phyloP scores from a whole-genome alignment of 1,140 invertebrate species.

The Plodia interpunctella region DNA sequence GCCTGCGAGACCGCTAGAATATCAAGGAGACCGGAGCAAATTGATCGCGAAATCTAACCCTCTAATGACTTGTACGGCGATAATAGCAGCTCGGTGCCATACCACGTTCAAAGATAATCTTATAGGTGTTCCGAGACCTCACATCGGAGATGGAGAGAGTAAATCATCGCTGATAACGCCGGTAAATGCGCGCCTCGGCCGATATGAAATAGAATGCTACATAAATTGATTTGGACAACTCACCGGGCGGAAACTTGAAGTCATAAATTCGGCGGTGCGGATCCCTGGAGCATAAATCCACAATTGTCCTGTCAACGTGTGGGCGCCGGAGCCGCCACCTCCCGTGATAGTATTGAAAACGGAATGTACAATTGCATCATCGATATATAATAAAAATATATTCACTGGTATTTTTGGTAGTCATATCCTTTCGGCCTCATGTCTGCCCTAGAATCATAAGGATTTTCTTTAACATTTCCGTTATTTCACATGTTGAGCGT shows the following conservation, averaged over 20 bases:
- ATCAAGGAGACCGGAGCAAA: constrained; percentile 41
- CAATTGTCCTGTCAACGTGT: constrained; percentile 54
- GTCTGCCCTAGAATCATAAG: no score
- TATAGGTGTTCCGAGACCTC: neutral
- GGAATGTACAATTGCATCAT: constrained; percentile 11
- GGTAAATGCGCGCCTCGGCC: constrained; percentile 8
- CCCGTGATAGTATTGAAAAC: constrained; percentile 16
- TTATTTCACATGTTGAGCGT: neutral
- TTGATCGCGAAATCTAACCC: constrained; percentile 36
- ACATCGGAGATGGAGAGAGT: neutral
- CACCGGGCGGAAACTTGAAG: constrained; percentile 22
- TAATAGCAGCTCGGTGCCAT: constrained; percentile 22
- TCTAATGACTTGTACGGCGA: constrained; percentile 27
- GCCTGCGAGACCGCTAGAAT: constrained; percentile 23
- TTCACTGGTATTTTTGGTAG: no score
- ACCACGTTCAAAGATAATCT: constrained; percentile 8
- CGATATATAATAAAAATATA: neutral
- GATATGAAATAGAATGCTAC: constrained; percentile 15
- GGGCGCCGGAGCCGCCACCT: constrained; percentile 32
- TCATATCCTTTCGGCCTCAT: no score
- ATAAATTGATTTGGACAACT: constrained; percentile 27
- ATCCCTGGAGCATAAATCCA: constrained; percentile 44
- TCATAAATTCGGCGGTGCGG: constrained; percentile 35
- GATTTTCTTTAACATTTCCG: no score
- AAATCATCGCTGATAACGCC: constrained; percentile 14